A percentile compares a stretch with the other conserved stretches of the same genome.
Conservation (phyloP, 2,797 vertebrate species). For the Orientallactaga sibirica region DNA sequence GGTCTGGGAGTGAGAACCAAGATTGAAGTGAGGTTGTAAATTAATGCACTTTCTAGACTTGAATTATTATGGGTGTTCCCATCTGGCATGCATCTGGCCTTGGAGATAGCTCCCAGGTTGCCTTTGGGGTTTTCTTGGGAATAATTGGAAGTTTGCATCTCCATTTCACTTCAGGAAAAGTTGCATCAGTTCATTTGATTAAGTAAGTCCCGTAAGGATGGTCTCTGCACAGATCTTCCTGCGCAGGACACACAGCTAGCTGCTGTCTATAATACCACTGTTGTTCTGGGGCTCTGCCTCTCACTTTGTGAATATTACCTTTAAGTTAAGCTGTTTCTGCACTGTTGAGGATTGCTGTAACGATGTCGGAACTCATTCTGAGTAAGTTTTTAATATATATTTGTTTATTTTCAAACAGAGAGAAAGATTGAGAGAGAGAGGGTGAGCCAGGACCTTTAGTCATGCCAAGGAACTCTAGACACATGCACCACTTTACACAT, state of each 20-base stretch:
- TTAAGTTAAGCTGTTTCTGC: fast-evolving
- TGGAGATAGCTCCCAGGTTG: not conserved
- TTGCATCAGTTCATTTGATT: constrained; percentile 64
- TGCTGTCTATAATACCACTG: fast-evolving
- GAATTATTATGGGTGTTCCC: not conserved
- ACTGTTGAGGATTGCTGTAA: fast-evolving
- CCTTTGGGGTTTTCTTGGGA: constrained; percentile 20
- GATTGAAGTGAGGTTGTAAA: not conserved
- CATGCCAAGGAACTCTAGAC: no score
- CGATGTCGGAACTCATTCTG: constrained; percentile 76
- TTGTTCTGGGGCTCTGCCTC: not conserved
- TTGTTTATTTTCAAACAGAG: no score
- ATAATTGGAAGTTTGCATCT: constrained; percentile 7
- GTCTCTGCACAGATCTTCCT: fast-evolving
- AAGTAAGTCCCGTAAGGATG: not conserved
- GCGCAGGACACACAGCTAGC: fast-evolving
- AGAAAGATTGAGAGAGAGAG: no score
- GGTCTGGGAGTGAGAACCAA: not conserved
- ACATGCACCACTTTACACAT: no score
- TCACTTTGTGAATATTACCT: not conserved
- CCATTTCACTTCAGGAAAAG: constrained; percentile 45
- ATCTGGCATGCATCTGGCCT: not conserved
- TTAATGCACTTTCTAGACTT: fast-evolving
- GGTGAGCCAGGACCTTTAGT: no score
- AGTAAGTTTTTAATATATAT: constrained; percentile 53